A percentile compares a stretch with the other conserved stretches of the same genome.
Evolutionary conservation across 1,140 invertebrate species (phyloP).

Genomic region (Hylaeus volcanicus): DNA sequence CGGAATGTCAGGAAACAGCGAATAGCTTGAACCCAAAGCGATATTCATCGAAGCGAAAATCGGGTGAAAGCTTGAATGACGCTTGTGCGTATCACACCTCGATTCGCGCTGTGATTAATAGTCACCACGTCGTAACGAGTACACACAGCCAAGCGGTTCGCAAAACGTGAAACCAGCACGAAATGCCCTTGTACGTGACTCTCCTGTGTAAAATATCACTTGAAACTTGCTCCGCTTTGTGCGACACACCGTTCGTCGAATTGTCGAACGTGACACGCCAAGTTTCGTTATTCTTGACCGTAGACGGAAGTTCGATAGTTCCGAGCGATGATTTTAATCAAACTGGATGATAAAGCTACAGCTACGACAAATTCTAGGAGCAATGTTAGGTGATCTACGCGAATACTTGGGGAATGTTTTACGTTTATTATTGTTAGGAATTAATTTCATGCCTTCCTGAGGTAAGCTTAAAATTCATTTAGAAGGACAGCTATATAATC

Average conservation of each 20-base stretch:
- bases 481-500: too few relatives aligned
- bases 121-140: conserved; percentile 21
- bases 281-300: too few relatives aligned
- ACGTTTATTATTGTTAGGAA: too few relatives aligned
- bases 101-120: conserved; percentile 43
- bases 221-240: conserved; percentile 3
- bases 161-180: conserved; percentile 25
- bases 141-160: conserved; percentile 3
- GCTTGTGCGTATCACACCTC: conserved; percentile 40
- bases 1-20: conserved; percentile 23
- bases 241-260: conserved; percentile 8
- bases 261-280: not conserved
- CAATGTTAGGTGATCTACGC: too few relatives aligned
- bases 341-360: too few relatives aligned
- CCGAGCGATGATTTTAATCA: too few relatives aligned
- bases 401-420: too few relatives aligned
- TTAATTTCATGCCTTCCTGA: too few relatives aligned
- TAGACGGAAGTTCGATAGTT: too few relatives aligned
- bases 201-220: conserved; percentile 35
- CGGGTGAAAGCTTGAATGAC: conserved; percentile 50
- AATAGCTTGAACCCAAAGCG: conserved; percentile 32
- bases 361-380: too few relatives aligned
- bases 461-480: too few relatives aligned
- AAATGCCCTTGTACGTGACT: conserved; percentile 15
- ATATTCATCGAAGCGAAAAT: conserved; percentile 53